Conservation (phyloP, 2,888 invertebrate species). For the Zootermopsis nevadensis region DNA sequence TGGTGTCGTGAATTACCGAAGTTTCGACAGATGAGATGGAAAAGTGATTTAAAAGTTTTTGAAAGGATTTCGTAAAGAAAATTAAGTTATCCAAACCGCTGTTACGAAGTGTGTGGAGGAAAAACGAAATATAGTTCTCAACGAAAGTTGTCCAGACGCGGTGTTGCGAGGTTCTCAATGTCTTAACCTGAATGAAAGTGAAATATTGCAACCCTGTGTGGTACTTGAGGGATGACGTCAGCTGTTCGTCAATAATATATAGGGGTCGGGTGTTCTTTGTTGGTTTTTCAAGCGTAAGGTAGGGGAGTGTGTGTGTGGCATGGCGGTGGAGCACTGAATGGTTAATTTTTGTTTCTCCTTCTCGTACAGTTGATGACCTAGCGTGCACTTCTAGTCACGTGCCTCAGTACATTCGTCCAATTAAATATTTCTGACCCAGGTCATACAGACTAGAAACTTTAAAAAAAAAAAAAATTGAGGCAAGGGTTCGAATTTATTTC, state of each 20-base stretch:
- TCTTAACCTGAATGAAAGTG: conserved; percentile 27
- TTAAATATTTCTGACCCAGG: conserved; percentile 9
- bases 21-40: too few relatives aligned
- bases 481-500: not conserved
- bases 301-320: not conserved
- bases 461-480: not conserved
- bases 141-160: not conserved
- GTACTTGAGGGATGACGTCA: conserved; percentile 40
- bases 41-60: too few relatives aligned
- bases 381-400: not conserved
- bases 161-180: not conserved
- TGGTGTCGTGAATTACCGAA: too few relatives aligned
- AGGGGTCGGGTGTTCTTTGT: conserved; percentile 36
- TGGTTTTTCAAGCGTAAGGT: conserved; percentile 20
- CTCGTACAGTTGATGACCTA: not conserved
- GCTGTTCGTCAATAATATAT: conserved; percentile 35
- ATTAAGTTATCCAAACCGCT: not conserved
- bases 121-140: not conserved
- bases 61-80: not conserved
- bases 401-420: not conserved
- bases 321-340: not conserved
- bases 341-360: not conserved
- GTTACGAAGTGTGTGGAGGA: not conserved
- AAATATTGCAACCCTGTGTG: conserved; percentile 39
- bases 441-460: not conserved